Percentiles rank a stretch among this genome's conserved stretches.
phyloP scores from a whole-genome alignment of 2,888 invertebrate species.

The Ecliptopera silaceata region DNA sequence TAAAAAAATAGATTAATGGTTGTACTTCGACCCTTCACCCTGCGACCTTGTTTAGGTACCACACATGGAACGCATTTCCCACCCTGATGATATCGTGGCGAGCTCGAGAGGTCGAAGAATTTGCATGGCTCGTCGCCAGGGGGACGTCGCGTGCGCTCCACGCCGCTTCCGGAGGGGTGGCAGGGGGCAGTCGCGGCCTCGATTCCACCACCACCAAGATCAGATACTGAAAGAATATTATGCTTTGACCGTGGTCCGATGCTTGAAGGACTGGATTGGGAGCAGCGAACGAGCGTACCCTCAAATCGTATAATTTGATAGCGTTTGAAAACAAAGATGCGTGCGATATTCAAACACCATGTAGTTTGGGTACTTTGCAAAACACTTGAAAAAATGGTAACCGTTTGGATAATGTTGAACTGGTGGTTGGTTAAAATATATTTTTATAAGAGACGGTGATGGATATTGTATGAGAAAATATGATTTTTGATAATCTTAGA shows the following conservation, averaged over 20 bases:
- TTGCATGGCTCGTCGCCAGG: conserved; percentile 73
- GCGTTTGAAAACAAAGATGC: not conserved
- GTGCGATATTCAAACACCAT: not conserved
- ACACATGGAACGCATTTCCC: conserved; percentile 60
- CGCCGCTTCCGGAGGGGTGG: conserved; percentile 65
- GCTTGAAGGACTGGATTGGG: conserved; percentile 30
- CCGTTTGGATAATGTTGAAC: too few species aligned
- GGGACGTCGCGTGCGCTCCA: conserved; percentile 66
- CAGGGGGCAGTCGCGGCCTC: conserved; percentile 52
- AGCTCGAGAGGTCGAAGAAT: conserved; percentile 61
- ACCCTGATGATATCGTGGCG: conserved; percentile 49
- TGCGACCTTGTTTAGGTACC: conserved; percentile 58
- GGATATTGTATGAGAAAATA: too few species aligned
- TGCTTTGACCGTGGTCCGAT: conserved; percentile 53
- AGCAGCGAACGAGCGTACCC: conserved; percentile 6
- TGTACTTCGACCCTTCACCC: conserved; percentile 43
- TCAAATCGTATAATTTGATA: not conserved
- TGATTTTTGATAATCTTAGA: too few species aligned
- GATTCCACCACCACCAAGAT: conserved; percentile 64
- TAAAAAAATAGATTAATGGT: conserved; percentile 39
- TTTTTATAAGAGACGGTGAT: too few species aligned
- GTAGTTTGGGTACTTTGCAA: too few species aligned
- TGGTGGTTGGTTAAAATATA: too few species aligned
- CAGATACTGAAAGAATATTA: conserved; percentile 61
- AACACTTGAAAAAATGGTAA: too few species aligned